A percentile compares a stretch with the other conserved stretches of the same genome.
Conservation (phyloP, 2,888 invertebrate genomes). For the Alcis repandata region DNA sequence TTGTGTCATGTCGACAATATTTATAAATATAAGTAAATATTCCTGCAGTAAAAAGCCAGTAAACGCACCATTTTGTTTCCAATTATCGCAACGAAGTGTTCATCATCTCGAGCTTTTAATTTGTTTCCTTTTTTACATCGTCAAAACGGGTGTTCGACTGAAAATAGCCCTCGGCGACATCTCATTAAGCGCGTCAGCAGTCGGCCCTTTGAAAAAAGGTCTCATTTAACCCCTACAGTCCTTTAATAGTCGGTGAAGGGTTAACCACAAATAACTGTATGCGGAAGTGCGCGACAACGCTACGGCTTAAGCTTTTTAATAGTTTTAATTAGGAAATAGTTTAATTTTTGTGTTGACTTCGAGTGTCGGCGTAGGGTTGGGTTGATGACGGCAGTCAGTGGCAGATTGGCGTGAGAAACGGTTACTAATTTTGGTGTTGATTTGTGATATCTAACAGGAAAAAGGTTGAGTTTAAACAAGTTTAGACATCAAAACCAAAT, state of each 20-base stretch:
- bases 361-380: slow-evolving; percentile 60
- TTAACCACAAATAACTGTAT: slow-evolving; percentile 83
- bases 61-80: slow-evolving; percentile 57
- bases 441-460: background rate
- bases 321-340: slow-evolving; percentile 86
- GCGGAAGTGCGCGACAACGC: slow-evolving; percentile 79
- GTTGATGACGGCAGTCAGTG: slow-evolving; percentile 46
- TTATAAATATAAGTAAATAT: background rate
- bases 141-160: slow-evolving; percentile 63
- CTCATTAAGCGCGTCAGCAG: slow-evolving; percentile 83
- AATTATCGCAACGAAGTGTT: slow-evolving; percentile 58
- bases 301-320: slow-evolving; percentile 75
- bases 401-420: slow-evolving; percentile 80
- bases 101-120: slow-evolving; percentile 57
- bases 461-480: too few species aligned
- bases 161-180: slow-evolving; percentile 83
- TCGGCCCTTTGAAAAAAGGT: slow-evolving; percentile 83
- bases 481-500: too few species aligned
- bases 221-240: slow-evolving; percentile 83
- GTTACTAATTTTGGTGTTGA: slow-evolving; percentile 37
- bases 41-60: background rate
- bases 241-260: slow-evolving; percentile 84
- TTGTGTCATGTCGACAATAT: too few species aligned
- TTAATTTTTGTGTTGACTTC: slow-evolving; percentile 79
- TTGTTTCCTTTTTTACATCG: slow-evolving; percentile 34